Evolutionary conservation across 2,113 vertebrate genomes (phyloP).

Genomic region (Rutilus rutilus): DNA sequence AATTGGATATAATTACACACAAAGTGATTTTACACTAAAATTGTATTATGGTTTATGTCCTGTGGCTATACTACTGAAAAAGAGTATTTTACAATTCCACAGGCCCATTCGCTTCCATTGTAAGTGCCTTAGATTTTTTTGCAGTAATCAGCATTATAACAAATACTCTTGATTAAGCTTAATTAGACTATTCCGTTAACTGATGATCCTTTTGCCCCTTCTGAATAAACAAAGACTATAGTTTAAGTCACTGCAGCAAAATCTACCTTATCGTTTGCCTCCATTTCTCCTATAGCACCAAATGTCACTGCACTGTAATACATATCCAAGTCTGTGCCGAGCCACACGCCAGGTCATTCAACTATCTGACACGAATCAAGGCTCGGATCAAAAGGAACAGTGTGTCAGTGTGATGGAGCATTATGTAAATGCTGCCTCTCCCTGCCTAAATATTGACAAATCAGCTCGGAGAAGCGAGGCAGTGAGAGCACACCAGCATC

Average conservation of each 20-base stretch:
- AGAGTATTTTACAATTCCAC: not conserved
- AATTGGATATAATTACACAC: not conserved
- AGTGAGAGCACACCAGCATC: conserved; percentile 40
- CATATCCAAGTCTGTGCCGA: not conserved
- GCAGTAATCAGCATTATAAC: not conserved
- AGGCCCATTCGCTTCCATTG: not conserved
- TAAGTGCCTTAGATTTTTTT: not conserved
- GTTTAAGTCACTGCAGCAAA: not conserved
- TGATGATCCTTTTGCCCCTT: not conserved
- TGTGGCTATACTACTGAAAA: too few relatives aligned
- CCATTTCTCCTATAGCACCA: not conserved
- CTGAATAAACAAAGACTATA: not conserved
- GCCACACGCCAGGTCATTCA: not conserved
- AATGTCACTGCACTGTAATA: not conserved
- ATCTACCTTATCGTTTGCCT: not conserved
- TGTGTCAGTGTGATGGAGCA: conserved; percentile 42
- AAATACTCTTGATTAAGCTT: not conserved
- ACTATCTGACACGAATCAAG: conserved; percentile 49
- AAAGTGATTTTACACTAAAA: not conserved
- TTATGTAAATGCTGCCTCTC: conserved; percentile 68
- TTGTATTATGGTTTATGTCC: too few relatives aligned
- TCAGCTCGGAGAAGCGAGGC: conserved; percentile 66
- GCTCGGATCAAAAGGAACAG: conserved; percentile 35
- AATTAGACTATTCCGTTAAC: not conserved
- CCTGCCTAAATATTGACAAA: conserved; percentile 67